phyloP scores from a whole-genome alignment of 2,797 vertebrate genomes.

The Halcyon chelicuti region DNA sequence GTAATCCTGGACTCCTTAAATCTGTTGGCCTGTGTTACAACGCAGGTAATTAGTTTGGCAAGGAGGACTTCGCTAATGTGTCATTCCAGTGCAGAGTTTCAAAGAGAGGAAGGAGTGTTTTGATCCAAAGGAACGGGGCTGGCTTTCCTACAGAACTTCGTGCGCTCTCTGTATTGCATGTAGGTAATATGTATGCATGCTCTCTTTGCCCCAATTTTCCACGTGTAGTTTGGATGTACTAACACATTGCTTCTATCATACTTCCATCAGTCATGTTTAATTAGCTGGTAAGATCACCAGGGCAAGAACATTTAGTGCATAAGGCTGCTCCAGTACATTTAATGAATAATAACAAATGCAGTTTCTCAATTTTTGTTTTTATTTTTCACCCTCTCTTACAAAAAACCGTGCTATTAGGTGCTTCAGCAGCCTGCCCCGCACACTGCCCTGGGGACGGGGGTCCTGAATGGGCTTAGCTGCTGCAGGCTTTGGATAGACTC shows the following conservation, averaged over 20 bases:
- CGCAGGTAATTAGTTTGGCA: not conserved
- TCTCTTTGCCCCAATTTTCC: not conserved
- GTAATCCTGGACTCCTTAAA: not conserved
- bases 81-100: not conserved
- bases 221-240: not conserved
- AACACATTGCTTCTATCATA: not conserved
- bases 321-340: conserved; percentile 34
- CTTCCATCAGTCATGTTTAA: conserved; percentile 45
- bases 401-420: not conserved
- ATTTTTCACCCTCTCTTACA: not conserved
- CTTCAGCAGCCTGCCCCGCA: not conserved
- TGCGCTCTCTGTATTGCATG: not conserved
- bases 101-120: not conserved
- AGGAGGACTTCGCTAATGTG: not conserved
- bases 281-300: conserved; percentile 57
- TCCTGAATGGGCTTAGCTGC: not conserved
- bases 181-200: not conserved
- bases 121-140: not conserved
- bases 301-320: conserved; percentile 40
- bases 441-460: not conserved
- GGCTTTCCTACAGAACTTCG: not conserved
- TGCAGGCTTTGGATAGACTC: not conserved
- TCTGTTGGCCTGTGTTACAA: not conserved
- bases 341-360: conserved; percentile 22
- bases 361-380: not conserved